Evolutionary conservation across 2,888 invertebrate genomes (phyloP).

Genomic region (Amorpha juglandis): DNA sequence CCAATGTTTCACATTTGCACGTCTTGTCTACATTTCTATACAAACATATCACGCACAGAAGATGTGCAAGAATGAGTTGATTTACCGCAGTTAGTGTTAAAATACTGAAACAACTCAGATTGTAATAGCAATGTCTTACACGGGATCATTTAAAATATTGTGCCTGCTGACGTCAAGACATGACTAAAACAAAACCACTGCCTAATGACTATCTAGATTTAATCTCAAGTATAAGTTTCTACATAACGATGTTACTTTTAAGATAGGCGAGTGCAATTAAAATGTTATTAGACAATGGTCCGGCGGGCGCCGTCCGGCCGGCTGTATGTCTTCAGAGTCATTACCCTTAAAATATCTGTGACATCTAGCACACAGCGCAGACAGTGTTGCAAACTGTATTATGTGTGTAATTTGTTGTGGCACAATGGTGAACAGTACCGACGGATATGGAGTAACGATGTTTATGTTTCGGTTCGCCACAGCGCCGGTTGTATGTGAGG

Average conservation of each 20-base stretch:
- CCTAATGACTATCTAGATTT: not conserved
- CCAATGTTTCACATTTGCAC: too few relatives aligned
- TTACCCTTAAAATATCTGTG: slow-evolving; percentile 71
- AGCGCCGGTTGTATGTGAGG: slow-evolving; percentile 57
- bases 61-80: too few relatives aligned
- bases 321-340: slow-evolving; percentile 54
- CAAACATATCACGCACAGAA: too few relatives aligned
- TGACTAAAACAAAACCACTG: too few relatives aligned
- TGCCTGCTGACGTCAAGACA: not conserved
- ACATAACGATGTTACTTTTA: slow-evolving; percentile 24
- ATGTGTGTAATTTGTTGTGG: slow-evolving; percentile 77
- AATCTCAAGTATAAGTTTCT: slow-evolving; percentile 22
- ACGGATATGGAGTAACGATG: slow-evolving; percentile 81
- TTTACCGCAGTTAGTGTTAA: too few relatives aligned
- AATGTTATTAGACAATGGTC: slow-evolving; percentile 37
- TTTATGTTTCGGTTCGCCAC: slow-evolving; percentile 76
- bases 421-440: slow-evolving; percentile 77
- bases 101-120: not conserved
- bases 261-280: slow-evolving; percentile 39
- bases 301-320: slow-evolving; percentile 28
- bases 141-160: not conserved
- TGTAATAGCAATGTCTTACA: not conserved
- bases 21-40: too few relatives aligned
- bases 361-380: slow-evolving; percentile 62
- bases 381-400: slow-evolving; percentile 75